Evolutionary conservation across 2,888 invertebrate species (phyloP), one percentile per base, ranked within the genome.

Genomic region (Palloptera scutellata): DNA sequence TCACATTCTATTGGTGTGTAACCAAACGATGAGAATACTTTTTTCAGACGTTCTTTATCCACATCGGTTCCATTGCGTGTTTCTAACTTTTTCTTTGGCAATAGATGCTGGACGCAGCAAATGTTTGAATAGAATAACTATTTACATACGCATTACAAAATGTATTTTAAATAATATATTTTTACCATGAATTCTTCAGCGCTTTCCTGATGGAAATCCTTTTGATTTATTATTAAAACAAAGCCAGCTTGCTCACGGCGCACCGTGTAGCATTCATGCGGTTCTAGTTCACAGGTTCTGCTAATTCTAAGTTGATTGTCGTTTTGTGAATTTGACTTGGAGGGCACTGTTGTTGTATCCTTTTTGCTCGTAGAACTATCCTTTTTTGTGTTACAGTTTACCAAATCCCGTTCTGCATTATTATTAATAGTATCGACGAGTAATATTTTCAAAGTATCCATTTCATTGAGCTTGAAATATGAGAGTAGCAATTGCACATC

Each of bases 151-250:
- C 40, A 61, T 57, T 45, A 13, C 8, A 48, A 48, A 42, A 52
- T 54, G 13, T 15, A 43, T 40, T 13, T 6, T 1, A 51, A 20
- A 10, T 54, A 15, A 52, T 17, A 51, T 42, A 53, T 68, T 68
- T 68, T 70, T 67, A 84, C 84, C 71, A 69, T 52, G 0, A 79
- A 61, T n/a, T 77, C 73, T 0, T 75, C 73, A 68, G 74, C 72
- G 3, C 70, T 66, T 1, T 82, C 70, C n/a, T 69, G 71, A 69
- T 79, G 70, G 61, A 85, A 85, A 0, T 51, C 12, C 15, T 73
- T 72, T 72, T 85, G 84, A 73, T 84, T 85, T 42, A 85, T 81
- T 19, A 85, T 83, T 4, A 85, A 69, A 20, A 80, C 59, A 67
- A 78, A 79, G 6, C 84, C 84, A 3, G 83, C 83, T 1, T 63